phyloP scores from a whole-genome alignment of 2,888 invertebrate species.

The Dermolepida albohirtum region DNA sequence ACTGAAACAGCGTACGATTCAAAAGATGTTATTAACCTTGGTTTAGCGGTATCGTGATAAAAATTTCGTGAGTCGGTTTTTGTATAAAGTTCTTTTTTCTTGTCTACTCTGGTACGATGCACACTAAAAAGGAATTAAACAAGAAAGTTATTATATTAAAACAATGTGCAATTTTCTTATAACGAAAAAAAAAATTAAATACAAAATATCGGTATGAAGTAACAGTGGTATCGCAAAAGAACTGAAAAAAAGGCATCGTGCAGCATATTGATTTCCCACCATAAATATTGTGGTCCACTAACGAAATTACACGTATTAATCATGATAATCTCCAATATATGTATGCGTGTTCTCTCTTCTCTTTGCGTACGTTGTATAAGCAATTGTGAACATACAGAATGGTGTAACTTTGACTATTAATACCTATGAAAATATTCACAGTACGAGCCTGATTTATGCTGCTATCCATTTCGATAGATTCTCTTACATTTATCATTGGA shows the following conservation, averaged over 20 bases:
- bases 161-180: slow-evolving; percentile 31
- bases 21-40: slow-evolving; percentile 37
- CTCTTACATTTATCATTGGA: slow-evolving; percentile 18
- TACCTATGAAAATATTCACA: slow-evolving; percentile 23
- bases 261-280: slow-evolving; percentile 34
- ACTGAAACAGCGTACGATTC: slow-evolving; percentile 10
- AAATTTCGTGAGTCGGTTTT: slow-evolving; percentile 32
- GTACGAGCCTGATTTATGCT: slow-evolving; percentile 12
- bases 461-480: slow-evolving; percentile 2
- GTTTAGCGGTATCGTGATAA: slow-evolving; percentile 35
- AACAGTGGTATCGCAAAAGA: slow-evolving; percentile 5
- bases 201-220: background rate
- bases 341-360: slow-evolving; percentile 33
- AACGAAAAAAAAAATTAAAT: slow-evolving; percentile 11
- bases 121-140: slow-evolving; percentile 25
- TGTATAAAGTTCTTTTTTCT: slow-evolving; percentile 34
- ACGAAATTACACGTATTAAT: slow-evolving; percentile 39
- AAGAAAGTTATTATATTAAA: slow-evolving; percentile 20
- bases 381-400: slow-evolving; percentile 22
- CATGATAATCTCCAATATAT: slow-evolving; percentile 36
- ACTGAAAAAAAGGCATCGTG: slow-evolving; percentile 17
- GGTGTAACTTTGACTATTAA: slow-evolving; percentile 26
- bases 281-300: slow-evolving; percentile 33
- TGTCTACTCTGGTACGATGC: background rate
- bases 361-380: slow-evolving; percentile 27